Percentiles rank a stretch among this genome's conserved stretches.
These are phyloP conservation scores for Campoplex nolae DNA, from an alignment of 2,888 invertebrate species.

Conservation along the genomic window DNA sequence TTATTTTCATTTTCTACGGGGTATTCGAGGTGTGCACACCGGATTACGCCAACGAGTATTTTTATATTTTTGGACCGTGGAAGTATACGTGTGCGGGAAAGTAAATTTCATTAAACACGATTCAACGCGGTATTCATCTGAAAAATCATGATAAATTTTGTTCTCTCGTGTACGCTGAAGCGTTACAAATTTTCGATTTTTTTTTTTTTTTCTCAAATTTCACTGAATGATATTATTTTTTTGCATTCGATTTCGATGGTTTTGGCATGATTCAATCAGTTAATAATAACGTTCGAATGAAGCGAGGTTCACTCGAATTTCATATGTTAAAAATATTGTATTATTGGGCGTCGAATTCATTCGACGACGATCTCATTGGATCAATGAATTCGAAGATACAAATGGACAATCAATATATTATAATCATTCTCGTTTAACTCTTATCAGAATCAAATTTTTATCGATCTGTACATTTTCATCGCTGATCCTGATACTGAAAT, in stretches of 20 bases:
- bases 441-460: no score
- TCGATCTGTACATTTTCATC: no score
- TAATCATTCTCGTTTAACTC: no score
- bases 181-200: no score
- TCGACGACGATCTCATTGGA: neutral
- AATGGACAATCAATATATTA: no score
- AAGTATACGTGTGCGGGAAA: neutral
- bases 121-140: neutral
- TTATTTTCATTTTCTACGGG: neutral
- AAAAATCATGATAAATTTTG: no score
- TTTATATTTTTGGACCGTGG: neutral
- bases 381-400: no score
- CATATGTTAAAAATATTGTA: neutral
- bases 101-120: neutral
- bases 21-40: neutral
- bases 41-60: neutral
- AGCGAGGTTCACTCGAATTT: neutral
- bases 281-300: neutral
- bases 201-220: no score
- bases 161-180: no score
- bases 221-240: no score
- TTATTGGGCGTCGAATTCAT: neutral
- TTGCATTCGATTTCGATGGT: no score
- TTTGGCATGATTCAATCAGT: no score
- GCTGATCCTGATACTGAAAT: neutral